Conservation (phyloP, 2,113 vertebrate genomes). For the Hassar affinis region DNA sequence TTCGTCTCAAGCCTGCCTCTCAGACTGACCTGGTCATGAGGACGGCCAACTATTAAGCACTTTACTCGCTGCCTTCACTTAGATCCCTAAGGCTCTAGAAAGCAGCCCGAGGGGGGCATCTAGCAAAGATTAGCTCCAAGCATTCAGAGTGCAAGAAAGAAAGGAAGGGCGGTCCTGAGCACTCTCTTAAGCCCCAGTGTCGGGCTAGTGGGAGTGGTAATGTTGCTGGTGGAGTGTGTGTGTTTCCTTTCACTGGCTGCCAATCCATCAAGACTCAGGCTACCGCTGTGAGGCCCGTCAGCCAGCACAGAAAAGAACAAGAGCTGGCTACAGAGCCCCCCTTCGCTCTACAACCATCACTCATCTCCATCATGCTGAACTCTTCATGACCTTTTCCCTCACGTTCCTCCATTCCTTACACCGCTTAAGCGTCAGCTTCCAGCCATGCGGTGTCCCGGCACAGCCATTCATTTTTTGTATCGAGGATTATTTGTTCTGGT, state of each 20-base stretch:
- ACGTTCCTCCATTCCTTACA: slow-evolving; percentile 74
- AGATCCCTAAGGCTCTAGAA: slow-evolving; percentile 34
- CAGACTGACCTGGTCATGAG: slow-evolving; percentile 70
- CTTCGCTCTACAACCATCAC: slow-evolving; percentile 79
- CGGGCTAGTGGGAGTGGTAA: slow-evolving; percentile 40
- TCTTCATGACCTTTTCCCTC: slow-evolving; percentile 84
- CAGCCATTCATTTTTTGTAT: not conserved
- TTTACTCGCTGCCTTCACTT: slow-evolving; percentile 56
- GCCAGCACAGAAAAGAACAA: slow-evolving; percentile 83
- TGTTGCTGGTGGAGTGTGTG: slow-evolving; percentile 60
- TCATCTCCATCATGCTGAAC: slow-evolving; percentile 88
- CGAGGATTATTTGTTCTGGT: slow-evolving; percentile 9
- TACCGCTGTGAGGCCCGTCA: slow-evolving; percentile 89
- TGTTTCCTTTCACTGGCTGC: slow-evolving; percentile 88
- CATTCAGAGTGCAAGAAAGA: slow-evolving; percentile 13
- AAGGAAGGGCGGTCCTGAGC: slow-evolving; percentile 30
- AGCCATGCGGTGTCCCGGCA: slow-evolving; percentile 33
- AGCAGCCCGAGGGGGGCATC: slow-evolving; percentile 36
- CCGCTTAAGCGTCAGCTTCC: slow-evolving; percentile 70
- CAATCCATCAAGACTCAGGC: slow-evolving; percentile 95
- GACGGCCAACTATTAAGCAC: slow-evolving; percentile 70
- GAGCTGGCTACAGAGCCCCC: slow-evolving; percentile 81
- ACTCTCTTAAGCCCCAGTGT: slow-evolving; percentile 39
- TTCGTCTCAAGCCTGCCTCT: slow-evolving; percentile 47
- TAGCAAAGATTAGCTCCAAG: slow-evolving; percentile 66